Base-by-base conservation (phyloP, 2,113 vertebrate genomes). In the Nothoprocta perdicaria region DNA sequence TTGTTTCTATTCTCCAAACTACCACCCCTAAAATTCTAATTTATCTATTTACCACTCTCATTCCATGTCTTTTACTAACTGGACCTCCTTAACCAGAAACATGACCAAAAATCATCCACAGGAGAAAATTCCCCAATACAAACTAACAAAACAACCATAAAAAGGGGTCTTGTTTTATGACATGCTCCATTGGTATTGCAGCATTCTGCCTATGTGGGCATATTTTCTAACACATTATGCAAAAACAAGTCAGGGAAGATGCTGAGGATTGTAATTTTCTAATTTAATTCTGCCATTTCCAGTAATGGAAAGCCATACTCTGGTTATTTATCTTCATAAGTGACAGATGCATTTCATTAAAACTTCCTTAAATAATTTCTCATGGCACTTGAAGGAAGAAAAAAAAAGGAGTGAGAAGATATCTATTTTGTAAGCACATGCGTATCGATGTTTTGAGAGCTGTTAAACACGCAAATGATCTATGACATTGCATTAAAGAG, bases 341-440 rank as follows among this genome's bases (percentile, higher is more conserved):
- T 97, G 98, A 98, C 98, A 98, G 97, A 97, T 96, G 95, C 96
- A 97, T 98, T 98, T 98, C 96, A 97, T 97, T 98, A 98, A 97
- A 97, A 97, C 95, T 97, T 98, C 96, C 93, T 97, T 97, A 97
- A 97, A 97, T 97, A 97, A 97, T 97, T 98, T 97, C 95, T 96
- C 93, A 89, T 97, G 95, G 95, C 93, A 97, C 97, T 97, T 95
- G 95, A 95, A 96, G 89, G 74, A 90, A 61, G 77, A 65, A 84
- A 89, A 93, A 86, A 95, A 90, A 50, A 38, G 35, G 67, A 97
- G 85, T 84, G 91, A 93, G 92, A 93, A 97, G 81, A 88, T 92
- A 96, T 83, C 91, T 96, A 75, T 96, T 97, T 95, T 95, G 95
- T 94, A 94, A 90, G 95, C 87, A 94, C 66, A 79, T 87, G 80